These are phyloP conservation scores for Teleiodes luculella DNA, from an alignment of 2,888 invertebrate species.

Conservation along the genomic window DNA sequence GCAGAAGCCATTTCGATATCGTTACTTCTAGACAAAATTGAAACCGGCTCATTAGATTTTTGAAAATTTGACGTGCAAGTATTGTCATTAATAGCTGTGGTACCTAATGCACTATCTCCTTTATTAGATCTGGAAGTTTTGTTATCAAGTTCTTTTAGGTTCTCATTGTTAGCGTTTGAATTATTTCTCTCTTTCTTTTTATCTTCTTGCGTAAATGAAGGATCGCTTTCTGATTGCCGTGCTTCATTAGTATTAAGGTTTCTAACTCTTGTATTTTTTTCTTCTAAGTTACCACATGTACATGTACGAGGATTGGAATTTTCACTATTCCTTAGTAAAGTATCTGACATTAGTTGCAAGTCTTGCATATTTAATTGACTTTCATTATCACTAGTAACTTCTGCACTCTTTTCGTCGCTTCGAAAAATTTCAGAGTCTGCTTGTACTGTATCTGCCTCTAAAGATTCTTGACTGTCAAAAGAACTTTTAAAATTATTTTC, in stretches of 20 bases:
- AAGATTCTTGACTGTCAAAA: neutral
- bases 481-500: neutral
- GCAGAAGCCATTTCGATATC: conserved; percentile 32
- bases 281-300: conserved; percentile 7
- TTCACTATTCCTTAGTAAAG: conserved; percentile 32
- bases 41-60: neutral
- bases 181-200: neutral
- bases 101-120: neutral
- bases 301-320: neutral
- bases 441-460: neutral
- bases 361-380: conserved; percentile 35
- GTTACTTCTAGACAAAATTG: neutral
- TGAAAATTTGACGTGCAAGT: neutral
- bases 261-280: conserved; percentile 6
- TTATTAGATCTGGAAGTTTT: neutral
- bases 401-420: conserved; percentile 11
- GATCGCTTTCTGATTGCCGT: neutral
- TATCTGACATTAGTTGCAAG: conserved; percentile 54
- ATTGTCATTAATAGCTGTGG: neutral
- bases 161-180: neutral
- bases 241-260: neutral
- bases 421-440: neutral
- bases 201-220: neutral
- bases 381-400: conserved; percentile 18
- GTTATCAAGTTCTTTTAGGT: neutral